phyloP scores from a whole-genome alignment of 2,888 invertebrate species.

The Chrysolina americana region DNA sequence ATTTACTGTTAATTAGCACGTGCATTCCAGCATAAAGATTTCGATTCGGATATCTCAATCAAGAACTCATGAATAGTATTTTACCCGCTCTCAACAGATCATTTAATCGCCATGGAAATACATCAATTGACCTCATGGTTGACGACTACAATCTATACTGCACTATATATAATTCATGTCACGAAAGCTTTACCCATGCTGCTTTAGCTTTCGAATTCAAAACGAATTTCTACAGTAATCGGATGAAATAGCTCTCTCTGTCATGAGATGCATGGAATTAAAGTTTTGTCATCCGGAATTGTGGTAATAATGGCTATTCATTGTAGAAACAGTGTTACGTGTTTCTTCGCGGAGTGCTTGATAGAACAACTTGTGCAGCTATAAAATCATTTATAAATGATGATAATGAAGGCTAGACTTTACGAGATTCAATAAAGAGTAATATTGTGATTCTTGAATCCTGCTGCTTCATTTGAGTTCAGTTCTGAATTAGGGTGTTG shows the following conservation, averaged over 20 bases:
- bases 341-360: background rate
- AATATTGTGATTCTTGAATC: no score
- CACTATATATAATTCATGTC: background rate
- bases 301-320: background rate
- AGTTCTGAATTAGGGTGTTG: no score
- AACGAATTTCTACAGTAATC: background rate
- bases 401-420: background rate
- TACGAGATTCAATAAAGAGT: no score
- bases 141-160: background rate
- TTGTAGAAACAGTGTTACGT: background rate
- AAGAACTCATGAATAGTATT: no score
- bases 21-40: no score
- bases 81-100: no score
- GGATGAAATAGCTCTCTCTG: background rate
- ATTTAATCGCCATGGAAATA: background rate
- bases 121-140: background rate
- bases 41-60: no score
- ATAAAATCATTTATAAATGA: background rate
- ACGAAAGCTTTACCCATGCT: background rate
- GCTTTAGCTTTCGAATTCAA: background rate
- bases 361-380: background rate
- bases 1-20: no score
- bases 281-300: background rate
- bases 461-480: no score
- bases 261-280: background rate